Evolutionary conservation across 2,888 invertebrate genomes (phyloP).

Genomic region (Drosophila putrida): DNA sequence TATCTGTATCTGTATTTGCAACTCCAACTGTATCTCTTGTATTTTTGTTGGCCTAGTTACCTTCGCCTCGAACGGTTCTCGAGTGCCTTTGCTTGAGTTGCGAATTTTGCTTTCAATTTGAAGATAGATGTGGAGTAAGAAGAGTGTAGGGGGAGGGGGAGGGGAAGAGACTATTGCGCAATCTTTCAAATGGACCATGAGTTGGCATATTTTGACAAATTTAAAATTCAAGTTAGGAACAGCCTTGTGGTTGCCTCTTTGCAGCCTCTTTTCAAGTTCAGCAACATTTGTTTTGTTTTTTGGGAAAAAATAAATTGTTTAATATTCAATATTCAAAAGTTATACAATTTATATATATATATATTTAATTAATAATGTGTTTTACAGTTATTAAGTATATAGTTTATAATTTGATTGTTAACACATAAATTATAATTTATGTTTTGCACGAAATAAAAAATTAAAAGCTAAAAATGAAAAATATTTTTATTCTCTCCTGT

Average conservation of each 20-base stretch:
- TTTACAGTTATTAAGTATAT: constrained; percentile 31
- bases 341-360: constrained; percentile 35
- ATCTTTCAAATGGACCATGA: constrained; percentile 54
- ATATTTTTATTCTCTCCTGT: constrained; percentile 83
- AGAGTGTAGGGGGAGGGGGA: neutral
- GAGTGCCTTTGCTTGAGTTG: constrained; percentile 60
- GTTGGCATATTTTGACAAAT: constrained; percentile 43
- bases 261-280: constrained; percentile 58
- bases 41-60: constrained; percentile 68
- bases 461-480: constrained; percentile 83
- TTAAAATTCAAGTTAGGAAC: constrained; percentile 21
- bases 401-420: constrained; percentile 29
- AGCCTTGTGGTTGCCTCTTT: constrained; percentile 39
- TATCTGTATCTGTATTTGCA: constrained; percentile 32
- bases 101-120: constrained; percentile 64
- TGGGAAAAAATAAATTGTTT: constrained; percentile 31
- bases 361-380: constrained; percentile 3
- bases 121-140: neutral
- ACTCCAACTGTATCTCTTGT: constrained; percentile 27
- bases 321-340: constrained; percentile 42
- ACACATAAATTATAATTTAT: constrained; percentile 50
- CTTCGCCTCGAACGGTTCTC: constrained; percentile 72
- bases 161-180: constrained; percentile 35
- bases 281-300: constrained; percentile 24
- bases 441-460: constrained; percentile 44